phyloP scores from a whole-genome alignment of 2,797 vertebrate species.

The Microtus obscurus region DNA sequence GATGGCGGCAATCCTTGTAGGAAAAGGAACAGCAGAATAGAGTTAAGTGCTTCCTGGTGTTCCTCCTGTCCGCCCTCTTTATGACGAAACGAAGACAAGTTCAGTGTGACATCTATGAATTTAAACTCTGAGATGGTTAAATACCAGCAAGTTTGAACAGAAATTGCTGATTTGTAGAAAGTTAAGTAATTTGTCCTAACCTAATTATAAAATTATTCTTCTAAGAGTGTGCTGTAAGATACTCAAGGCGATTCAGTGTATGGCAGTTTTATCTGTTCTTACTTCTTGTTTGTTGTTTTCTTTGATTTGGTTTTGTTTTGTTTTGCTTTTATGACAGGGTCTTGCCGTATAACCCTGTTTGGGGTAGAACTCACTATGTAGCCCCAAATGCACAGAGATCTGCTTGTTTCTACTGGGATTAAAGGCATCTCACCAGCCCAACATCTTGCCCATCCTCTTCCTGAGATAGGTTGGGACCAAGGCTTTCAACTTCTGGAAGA shows the following conservation, averaged over 20 bases:
- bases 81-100: neutral
- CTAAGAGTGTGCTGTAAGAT: neutral
- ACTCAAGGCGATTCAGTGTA: neutral
- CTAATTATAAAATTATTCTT: neutral
- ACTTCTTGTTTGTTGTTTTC: neutral
- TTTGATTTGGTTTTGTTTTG: neutral
- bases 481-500: neutral
- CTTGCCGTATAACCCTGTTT: neutral
- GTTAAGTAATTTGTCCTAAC: neutral
- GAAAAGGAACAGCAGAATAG: neutral
- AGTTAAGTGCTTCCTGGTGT: fast-evolving
- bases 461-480: neutral
- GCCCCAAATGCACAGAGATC: neutral
- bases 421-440: neutral
- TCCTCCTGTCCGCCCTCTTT: neutral
- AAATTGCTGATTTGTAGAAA: neutral
- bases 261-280: neutral
- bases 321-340: neutral
- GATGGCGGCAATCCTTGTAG: slow-evolving; percentile 41
- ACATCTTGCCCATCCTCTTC: neutral
- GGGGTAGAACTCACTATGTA: neutral
- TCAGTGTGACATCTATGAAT: neutral
- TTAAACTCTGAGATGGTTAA: neutral
- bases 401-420: neutral
- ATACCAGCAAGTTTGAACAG: neutral